Evolutionary conservation across 2,797 vertebrate genomes (phyloP).

Genomic region (Chiloscyllium punctatum): DNA sequence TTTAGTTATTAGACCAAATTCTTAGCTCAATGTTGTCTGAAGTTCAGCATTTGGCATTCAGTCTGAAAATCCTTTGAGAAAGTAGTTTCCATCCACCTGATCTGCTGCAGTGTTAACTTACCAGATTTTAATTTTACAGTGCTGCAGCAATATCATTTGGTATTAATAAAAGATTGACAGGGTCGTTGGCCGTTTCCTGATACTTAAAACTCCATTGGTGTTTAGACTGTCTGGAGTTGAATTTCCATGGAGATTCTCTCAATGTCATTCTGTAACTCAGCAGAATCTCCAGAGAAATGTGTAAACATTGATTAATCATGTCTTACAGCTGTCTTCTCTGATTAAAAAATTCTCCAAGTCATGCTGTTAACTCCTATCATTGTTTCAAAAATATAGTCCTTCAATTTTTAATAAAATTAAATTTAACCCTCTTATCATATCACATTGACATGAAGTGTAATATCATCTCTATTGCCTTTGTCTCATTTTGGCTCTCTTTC

Average conservation of each 20-base stretch:
- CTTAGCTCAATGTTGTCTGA: neutral
- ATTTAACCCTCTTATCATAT: neutral
- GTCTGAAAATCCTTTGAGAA: neutral
- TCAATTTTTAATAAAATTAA: neutral
- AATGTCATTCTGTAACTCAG: neutral
- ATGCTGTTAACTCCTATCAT: neutral
- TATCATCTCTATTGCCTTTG: neutral
- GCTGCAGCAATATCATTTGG: neutral
- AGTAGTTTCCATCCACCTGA: neutral
- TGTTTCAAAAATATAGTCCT: neutral
- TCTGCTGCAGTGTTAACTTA: neutral
- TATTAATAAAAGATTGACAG: neutral
- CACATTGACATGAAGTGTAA: neutral
- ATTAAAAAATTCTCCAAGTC: neutral
- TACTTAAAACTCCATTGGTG: neutral
- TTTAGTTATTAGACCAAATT: neutral
- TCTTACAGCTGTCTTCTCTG: neutral
- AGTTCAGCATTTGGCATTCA: neutral
- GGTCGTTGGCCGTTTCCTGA: neutral
- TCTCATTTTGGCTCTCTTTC: neutral
- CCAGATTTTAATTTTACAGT: neutral
- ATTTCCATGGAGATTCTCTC: slow-evolving; percentile 3
- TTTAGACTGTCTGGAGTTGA: neutral
- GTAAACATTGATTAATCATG: neutral
- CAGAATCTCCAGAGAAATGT: neutral